These are phyloP conservation scores for Scolopax mira DNA, from an alignment of 2,113 vertebrate species.

Conservation along the genomic window DNA sequence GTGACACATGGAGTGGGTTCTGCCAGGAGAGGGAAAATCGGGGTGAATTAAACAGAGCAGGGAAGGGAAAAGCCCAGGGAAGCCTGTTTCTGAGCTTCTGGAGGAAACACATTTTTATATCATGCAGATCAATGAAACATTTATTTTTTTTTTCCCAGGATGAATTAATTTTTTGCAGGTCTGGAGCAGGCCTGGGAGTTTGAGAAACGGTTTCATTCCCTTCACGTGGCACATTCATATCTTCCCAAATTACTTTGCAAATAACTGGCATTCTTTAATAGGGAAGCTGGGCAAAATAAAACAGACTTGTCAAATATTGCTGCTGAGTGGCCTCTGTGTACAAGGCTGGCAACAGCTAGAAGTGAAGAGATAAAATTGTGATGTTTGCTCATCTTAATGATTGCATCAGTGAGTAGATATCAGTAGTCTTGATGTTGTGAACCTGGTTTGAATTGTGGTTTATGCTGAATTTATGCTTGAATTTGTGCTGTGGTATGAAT, in stretches of 20 bases:
- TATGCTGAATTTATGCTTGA: background rate
- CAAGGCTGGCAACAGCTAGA: background rate
- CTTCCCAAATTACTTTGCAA: background rate
- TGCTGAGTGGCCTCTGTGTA: background rate
- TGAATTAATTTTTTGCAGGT: background rate
- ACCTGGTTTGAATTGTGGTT: background rate
- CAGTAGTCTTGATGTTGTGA: too few relatives aligned
- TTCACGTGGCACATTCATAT: background rate
- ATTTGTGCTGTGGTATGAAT: background rate
- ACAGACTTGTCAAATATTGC: background rate
- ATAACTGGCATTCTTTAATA: background rate
- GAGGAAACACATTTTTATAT: background rate
- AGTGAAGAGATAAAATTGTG: background rate
- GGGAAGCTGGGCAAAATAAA: background rate
- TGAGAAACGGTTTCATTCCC: background rate
- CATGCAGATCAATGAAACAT: background rate
- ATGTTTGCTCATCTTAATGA: background rate
- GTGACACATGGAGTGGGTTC: background rate
- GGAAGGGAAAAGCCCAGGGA: background rate
- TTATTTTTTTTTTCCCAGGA: background rate
- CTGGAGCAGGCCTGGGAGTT: background rate
- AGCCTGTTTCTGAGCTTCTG: background rate
- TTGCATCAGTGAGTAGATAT: fast-evolving
- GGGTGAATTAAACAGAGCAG: background rate
- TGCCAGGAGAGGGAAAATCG: background rate